Base-by-base conservation (phyloP, 2,888 invertebrate species). In the Mongoloraphidia duomilia region DNA sequence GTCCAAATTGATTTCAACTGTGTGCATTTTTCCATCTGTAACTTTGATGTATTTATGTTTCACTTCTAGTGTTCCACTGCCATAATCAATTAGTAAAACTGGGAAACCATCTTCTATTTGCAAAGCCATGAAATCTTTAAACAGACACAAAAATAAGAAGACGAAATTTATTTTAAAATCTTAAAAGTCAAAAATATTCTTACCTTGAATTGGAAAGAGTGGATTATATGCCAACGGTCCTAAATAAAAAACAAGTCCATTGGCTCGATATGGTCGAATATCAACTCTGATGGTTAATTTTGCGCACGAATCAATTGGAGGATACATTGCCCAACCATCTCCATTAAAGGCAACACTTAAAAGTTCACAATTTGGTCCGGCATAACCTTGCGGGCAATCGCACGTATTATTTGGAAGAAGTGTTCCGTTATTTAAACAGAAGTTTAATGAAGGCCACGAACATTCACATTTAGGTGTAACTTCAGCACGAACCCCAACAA, bases 291-390 rank as follows among this genome's bases (percentile, higher is more conserved):
- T 80, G 56, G 79, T 80, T 0, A 90, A 85, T 49, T 85, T 83
- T 54, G 84, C 83, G 65, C 96, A 96, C 6, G 89, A 81, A 35
- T 88, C 82, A 35, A 93, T 80, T 0, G 92, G 78, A 0, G 85
- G 82, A 71, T 92, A 94, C 76, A 96, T 82, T 0, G 95, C 94
- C 79, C 87, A 96, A 9, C 94, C 92, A 57, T 82, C 79, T n/a
- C 92, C 89, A 53, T 77, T 77, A 71, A 96, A 96, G 14, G 88
- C 87, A 54, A 94, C 81, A 0, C 84, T 82, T 1, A 89, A 81
- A 53, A 86, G 78, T 68, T 97, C 94, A 66, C 98, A 98, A 50
- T 84, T 79, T 0, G 93, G 89, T 0, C 97, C 97, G 6, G 81
- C 79, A 47, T 78, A 77, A 44, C 49, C 66, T 47, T 79, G 76